Evolutionary conservation across 2,888 invertebrate species (phyloP).

Genomic region (Caenorhabditis sp.): DNA sequence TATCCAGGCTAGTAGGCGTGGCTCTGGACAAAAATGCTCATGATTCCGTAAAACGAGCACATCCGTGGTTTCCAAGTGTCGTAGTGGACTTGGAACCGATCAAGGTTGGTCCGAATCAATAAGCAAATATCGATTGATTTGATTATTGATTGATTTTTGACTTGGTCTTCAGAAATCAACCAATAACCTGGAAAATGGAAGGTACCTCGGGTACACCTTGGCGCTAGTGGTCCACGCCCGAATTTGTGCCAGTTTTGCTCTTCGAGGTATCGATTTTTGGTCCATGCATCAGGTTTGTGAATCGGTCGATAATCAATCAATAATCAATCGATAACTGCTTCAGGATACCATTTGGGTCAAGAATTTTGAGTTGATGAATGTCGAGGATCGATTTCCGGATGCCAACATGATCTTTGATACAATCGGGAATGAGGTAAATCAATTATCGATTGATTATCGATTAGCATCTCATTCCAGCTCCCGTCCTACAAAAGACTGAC

Average conservation of each 20-base stretch:
- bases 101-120: constrained; percentile 11
- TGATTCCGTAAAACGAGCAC: not conserved
- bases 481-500: constrained; percentile 25
- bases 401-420: constrained; percentile 38
- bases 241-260: constrained; percentile 39
- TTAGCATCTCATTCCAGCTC: constrained; percentile 5
- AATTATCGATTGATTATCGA: not conserved
- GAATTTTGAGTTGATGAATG: constrained; percentile 43
- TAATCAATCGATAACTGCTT: too few relatives aligned
- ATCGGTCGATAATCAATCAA: too few relatives aligned
- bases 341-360: constrained; percentile 46
- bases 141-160: not conserved
- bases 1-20: constrained; percentile 29
- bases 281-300: constrained; percentile 46
- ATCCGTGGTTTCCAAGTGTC: constrained; percentile 32
- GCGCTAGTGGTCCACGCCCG: constrained; percentile 35
- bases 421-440: constrained; percentile 33
- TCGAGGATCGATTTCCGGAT: constrained; percentile 30
- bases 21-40: constrained; percentile 29
- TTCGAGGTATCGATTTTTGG: constrained; percentile 46
- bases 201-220: constrained; percentile 36
- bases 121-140: not conserved
- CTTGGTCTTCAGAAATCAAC: constrained; percentile 5
- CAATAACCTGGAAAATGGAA: constrained; percentile 16
- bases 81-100: constrained; percentile 20